Conservation (phyloP, 2,113 vertebrate species). For the Petaurus breviceps region DNA sequence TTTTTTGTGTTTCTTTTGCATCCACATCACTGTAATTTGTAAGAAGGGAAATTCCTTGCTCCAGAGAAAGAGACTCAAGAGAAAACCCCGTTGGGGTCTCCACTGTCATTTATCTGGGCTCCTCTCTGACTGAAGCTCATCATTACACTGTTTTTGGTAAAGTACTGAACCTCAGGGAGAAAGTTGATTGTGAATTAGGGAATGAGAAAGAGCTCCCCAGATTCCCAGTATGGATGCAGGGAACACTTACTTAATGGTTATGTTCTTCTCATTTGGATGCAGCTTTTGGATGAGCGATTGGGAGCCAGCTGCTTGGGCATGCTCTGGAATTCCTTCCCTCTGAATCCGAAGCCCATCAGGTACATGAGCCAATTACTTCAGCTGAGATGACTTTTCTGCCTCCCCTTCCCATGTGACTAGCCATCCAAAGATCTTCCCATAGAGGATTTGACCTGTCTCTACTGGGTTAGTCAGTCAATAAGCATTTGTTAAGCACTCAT, state of each 20-base stretch:
- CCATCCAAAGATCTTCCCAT: not conserved
- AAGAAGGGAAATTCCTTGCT: not conserved
- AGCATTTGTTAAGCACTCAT: not conserved
- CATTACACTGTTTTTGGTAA: not conserved
- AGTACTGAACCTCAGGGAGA: constrained; percentile 23
- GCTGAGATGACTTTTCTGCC: not conserved
- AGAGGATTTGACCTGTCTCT: constrained; percentile 42
- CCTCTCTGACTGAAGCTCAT: constrained; percentile 31
- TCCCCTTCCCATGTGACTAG: not conserved
- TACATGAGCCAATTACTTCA: not conserved
- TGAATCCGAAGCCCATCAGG: not conserved
- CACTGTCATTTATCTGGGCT: constrained; percentile 13
- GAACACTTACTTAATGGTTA: not conserved
- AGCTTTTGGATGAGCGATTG: not conserved
- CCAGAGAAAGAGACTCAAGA: not conserved
- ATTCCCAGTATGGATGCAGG: constrained; percentile 14
- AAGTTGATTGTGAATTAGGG: not conserved
- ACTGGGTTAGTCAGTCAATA: not conserved
- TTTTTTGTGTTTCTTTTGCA: constrained; percentile 33
- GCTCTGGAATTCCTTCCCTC: not conserved
- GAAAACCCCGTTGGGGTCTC: constrained; percentile 26
- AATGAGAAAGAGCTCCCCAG: not conserved
- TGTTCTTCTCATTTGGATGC: not conserved
- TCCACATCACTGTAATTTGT: constrained; percentile 38
- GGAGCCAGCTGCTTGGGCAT: not conserved